Evolutionary conservation across 2,113 vertebrate genomes (phyloP).

Genomic region (Aviceda subcristata): DNA sequence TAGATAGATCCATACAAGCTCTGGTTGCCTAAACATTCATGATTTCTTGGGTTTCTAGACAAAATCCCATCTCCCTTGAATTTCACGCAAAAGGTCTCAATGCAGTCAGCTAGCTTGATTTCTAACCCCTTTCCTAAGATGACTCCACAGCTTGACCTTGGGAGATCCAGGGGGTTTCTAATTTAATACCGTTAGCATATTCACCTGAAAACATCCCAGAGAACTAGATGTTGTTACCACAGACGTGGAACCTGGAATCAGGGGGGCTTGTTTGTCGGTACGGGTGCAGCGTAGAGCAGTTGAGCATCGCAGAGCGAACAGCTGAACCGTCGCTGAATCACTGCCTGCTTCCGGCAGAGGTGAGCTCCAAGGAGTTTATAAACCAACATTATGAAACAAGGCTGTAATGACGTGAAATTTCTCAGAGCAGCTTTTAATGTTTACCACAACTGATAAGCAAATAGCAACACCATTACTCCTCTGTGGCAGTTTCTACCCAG

Average conservation of each 20-base stretch:
- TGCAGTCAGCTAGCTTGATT: background rate
- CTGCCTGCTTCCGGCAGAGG: background rate
- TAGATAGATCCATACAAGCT: background rate
- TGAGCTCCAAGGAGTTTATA: background rate
- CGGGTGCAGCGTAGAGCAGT: rapidly evolving
- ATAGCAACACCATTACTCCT: background rate
- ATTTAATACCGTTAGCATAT: background rate
- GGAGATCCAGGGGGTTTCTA: background rate
- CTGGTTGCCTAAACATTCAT: background rate
- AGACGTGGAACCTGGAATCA: rapidly evolving
- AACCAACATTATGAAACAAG: background rate
- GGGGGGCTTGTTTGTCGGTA: rapidly evolving
- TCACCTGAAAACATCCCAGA: rapidly evolving
- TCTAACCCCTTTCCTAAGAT: background rate
- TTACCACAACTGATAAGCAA: constrained; percentile 11
- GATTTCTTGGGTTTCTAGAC: background rate
- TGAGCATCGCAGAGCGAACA: background rate
- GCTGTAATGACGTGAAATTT: background rate
- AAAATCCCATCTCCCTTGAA: background rate
- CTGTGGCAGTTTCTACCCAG: background rate
- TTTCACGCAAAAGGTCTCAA: background rate
- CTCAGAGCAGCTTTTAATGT: background rate
- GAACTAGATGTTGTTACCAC: background rate
- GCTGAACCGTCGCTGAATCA: background rate
- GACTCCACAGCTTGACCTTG: background rate